Base-by-base conservation (phyloP, 2,113 vertebrate genomes). In the Oreochromis niloticus region DNA sequence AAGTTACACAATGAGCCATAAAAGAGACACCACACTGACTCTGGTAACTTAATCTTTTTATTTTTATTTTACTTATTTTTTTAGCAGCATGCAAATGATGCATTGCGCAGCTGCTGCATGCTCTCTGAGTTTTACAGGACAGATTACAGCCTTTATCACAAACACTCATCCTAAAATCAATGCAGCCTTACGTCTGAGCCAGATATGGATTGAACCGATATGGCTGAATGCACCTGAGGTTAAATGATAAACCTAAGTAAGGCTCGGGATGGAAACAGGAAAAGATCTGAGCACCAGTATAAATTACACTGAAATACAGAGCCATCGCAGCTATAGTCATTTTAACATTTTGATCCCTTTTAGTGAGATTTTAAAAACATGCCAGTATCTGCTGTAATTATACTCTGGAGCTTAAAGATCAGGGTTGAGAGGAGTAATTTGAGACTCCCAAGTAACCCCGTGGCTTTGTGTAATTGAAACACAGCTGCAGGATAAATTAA, bases 391-490 rank as follows among this genome's bases (percentile, higher is more conserved):
- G 10, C 66, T 80, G 71, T 93, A 92, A 95, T 91, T 92, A 90
- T 61, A 87, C 63, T 87, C 80, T 56, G 27, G 75, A 81, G 87
- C 88, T 86, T 75, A 80, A 87, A 79, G 92, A 92, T 91, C 82
- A 75, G 71, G 85, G 84, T 85, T 84, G 85, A 91, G 80, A 88
- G 68, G 83, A 92, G 91, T 91, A 85, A 94, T 92, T 89, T 91
- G 85, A 90, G 83, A 87, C 89, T 89, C 30, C 59, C 19, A 52
- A 84, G 84, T 91, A 90, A 94, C 89, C 89, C 90, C 3, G 3
- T 82, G 88, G 87, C 90, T 92, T 91, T 86, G 59, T 84, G 91
- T 92, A 87, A 93, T 85, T 90, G 88, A 94, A 92, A 89, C 88
- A 52, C 48, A 5, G 83, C 93, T 80, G 87, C 57, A 80, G 87